These are phyloP conservation scores for Thamnophis elegans DNA, from an alignment of 2,797 vertebrate genomes.

Conservation along the genomic window DNA sequence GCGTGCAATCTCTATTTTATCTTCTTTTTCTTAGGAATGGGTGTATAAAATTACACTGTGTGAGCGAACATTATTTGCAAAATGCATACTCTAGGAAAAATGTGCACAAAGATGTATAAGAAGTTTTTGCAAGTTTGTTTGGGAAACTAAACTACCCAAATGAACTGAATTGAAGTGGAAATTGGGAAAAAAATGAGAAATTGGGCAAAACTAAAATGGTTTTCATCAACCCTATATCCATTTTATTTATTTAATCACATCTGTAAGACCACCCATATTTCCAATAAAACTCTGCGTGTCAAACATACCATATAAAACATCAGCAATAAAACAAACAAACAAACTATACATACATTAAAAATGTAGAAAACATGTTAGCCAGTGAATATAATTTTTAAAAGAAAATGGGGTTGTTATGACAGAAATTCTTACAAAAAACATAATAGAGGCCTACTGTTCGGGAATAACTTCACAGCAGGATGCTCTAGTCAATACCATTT, in stretches of 20 bases:
- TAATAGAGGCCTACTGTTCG: neutral
- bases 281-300: neutral
- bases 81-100: neutral
- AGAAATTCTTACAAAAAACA: neutral
- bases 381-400: neutral
- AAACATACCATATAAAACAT: neutral
- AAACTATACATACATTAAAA: neutral
- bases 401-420: neutral
- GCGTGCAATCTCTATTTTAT: neutral
- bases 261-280: neutral
- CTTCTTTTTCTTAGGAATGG: neutral
- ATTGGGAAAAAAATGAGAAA: neutral
- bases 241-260: neutral
- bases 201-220: neutral
- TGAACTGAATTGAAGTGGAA: neutral
- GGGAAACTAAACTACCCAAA: neutral
- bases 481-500: neutral
- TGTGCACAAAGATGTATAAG: neutral
- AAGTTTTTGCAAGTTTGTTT: neutral
- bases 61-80: neutral
- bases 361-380: neutral
- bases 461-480: neutral
- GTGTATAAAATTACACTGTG: neutral
- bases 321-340: neutral
- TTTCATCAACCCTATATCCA: neutral